These are phyloP conservation scores for Tanytarsus gracilentus DNA, from an alignment of 2,888 invertebrate species.

Conservation along the genomic window DNA sequence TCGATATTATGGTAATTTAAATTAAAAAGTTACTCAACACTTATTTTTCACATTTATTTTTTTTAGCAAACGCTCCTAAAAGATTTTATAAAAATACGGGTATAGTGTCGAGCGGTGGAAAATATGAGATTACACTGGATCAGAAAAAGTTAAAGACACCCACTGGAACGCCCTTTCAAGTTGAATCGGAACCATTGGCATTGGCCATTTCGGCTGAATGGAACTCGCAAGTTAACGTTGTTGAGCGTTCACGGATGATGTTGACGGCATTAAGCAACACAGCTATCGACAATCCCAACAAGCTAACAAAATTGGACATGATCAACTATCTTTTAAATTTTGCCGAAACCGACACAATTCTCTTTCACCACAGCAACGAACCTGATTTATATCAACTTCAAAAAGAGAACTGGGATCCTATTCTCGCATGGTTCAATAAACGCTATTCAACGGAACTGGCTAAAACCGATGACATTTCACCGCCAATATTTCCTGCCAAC, in stretches of 20 bases:
- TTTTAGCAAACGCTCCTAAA: constrained; percentile 47
- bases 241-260: constrained; percentile 78
- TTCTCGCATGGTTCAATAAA: constrained; percentile 82
- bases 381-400: constrained; percentile 68
- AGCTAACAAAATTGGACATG: constrained; percentile 63
- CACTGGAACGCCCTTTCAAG: constrained; percentile 62
- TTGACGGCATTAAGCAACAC: constrained; percentile 86
- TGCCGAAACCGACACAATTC: constrained; percentile 70
- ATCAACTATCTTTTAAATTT: constrained; percentile 70
- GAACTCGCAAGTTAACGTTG: constrained; percentile 71
- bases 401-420: constrained; percentile 76
- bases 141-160: constrained; percentile 86
- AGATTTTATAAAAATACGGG: constrained; percentile 67
- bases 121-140: constrained; percentile 82
- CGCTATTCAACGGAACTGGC: constrained; percentile 63
- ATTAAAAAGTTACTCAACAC: neutral
- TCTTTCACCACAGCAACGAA: constrained; percentile 66
- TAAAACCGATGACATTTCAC: constrained; percentile 60
- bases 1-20: neutral
- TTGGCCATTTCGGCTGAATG: constrained; percentile 92
- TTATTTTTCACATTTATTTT: neutral
- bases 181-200: constrained; percentile 80
- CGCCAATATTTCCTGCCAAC: constrained; percentile 55
- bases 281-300: constrained; percentile 84
- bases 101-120: constrained; percentile 57